Conservation (phyloP, 64 coral and sea anemone genomes). For the Montipora sp. region DNA sequence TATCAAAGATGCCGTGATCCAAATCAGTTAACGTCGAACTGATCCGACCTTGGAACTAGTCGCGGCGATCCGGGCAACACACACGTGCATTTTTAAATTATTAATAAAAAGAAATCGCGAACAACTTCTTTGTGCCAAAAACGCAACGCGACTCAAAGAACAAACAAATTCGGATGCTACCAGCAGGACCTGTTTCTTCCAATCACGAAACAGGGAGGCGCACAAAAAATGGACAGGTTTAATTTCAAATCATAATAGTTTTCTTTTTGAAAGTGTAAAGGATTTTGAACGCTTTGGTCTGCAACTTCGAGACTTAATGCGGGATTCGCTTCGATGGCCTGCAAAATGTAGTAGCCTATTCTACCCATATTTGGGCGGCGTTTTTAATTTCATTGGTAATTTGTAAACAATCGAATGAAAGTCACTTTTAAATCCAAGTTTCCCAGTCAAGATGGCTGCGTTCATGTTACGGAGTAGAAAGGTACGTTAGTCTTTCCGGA, state of each 20-base stretch:
- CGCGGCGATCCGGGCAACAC: too few relatives aligned
- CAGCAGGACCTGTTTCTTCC: constrained; percentile 7
- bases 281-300: constrained; percentile 4
- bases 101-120: not conserved
- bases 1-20: too few relatives aligned
- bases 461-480: constrained; percentile 37
- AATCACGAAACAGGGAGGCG: not conserved
- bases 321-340: not conserved
- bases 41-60: too few relatives aligned
- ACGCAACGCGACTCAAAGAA: not conserved
- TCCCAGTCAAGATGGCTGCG: not conserved
- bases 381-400: not conserved
- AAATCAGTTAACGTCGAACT: too few relatives aligned
- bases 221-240: not conserved
- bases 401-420: not conserved
- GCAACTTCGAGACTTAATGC: not conserved
- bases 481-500: not conserved
- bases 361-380: not conserved
- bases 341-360: not conserved
- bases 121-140: not conserved
- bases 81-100: constrained; percentile 14
- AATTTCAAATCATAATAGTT: not conserved
- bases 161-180: not conserved
- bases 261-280: not conserved
- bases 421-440: not conserved